Evolutionary conservation across 2,113 vertebrate species (phyloP), one percentile per base, ranked within the genome.

Genomic region (Strix uralensis): DNA sequence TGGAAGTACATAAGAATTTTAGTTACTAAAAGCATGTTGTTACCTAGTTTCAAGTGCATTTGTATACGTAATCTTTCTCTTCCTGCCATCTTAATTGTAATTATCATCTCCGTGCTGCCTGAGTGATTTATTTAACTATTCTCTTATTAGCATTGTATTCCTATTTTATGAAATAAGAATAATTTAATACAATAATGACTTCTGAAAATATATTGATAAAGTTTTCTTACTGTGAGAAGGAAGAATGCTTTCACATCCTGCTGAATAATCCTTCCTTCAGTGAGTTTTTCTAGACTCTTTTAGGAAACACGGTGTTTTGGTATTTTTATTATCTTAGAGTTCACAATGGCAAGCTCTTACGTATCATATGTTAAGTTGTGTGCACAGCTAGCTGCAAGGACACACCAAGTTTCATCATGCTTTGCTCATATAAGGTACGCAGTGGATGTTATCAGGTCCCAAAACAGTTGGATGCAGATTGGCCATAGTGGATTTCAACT

Each of bases 61-160:
- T 17, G 8, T 88, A 62, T 32, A 85, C 49, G 46, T 79, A 93
- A 67, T 75, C 61, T 93, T 84, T 75, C 74, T 85, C 86, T 93
- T 94, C 40, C 40, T 88, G 63, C 42, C 65, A 66, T 79, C 86
- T 86, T 87, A 93, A 94, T 90, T 86, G 52, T 79, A 92, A 94
- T 94, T 92, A 95, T 93, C 36, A 85, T 86, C 70, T 91, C 40
- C 0, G 0, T 19, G 16, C 59, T 75, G 57, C 51, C 65, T 15
- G 17, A 91, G 40, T 54, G 22, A 85, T 92, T 92, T 71, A 86
- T 95, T 82, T 92, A 74, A 71, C 66, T 91, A 44, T 94, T 96
- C 73, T 38, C 52, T 77, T 69, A 30, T 73, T 94, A 86, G 71
- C 13, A 0, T 36, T 81, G 34, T 88, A 44, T 36, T 88, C 10